Evolutionary conservation across 2,113 vertebrate genomes (phyloP).

Genomic region (Sphyrna mokarran): DNA sequence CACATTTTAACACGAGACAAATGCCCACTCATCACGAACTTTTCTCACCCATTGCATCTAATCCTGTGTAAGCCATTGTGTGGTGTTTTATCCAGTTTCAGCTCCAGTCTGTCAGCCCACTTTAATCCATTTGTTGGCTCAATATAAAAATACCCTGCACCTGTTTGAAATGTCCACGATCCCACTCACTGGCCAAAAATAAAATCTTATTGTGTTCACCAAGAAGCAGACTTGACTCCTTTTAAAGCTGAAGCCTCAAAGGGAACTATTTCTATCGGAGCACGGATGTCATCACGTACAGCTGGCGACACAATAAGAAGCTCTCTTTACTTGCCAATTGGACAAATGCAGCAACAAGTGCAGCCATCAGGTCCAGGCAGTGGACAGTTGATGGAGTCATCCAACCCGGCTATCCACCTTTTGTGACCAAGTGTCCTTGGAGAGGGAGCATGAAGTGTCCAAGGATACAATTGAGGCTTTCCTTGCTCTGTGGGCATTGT

Average conservation of each 20-base stretch:
- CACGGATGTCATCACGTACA: neutral
- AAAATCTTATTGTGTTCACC: conserved; percentile 19
- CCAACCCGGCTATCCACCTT: too few species aligned
- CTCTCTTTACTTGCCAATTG: neutral
- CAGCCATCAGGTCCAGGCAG: too few species aligned
- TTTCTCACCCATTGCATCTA: neutral
- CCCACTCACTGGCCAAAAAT: conserved; percentile 23
- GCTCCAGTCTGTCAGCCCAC: neutral
- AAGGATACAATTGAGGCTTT: too few species aligned
- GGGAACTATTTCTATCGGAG: conserved; percentile 17
- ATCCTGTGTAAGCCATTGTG: conserved; percentile 13
- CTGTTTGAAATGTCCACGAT: conserved; percentile 22
- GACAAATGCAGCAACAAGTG: neutral
- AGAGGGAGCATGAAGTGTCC: too few species aligned
- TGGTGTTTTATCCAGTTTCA: neutral
- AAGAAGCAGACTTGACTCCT: neutral
- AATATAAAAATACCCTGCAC: conserved; percentile 19
- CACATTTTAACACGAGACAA: neutral
- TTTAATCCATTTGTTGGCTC: conserved; percentile 21
- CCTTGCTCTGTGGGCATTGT: too few species aligned
- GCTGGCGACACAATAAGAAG: neutral
- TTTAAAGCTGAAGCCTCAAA: conserved; percentile 13
- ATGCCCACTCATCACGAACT: neutral
- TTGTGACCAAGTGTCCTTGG: too few species aligned
- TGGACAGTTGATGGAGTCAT: too few species aligned